phyloP scores from a whole-genome alignment of 1,140 invertebrate genomes.

The Brachionus paranguensis region DNA sequence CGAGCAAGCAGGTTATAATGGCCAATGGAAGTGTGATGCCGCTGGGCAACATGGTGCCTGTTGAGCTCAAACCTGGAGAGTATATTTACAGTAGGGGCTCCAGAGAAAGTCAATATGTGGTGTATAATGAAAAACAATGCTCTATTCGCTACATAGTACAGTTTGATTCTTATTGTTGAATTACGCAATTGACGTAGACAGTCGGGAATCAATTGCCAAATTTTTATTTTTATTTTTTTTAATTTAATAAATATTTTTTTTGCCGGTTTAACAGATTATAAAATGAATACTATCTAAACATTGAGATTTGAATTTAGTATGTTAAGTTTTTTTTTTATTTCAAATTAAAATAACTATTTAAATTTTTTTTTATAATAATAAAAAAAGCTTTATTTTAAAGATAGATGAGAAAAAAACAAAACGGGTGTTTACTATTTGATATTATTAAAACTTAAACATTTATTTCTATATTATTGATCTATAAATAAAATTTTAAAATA shows the following conservation, averaged over 20 bases:
- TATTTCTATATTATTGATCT: background rate
- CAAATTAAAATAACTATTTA: background rate
- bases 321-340: background rate
- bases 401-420: background rate
- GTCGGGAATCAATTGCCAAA: background rate
- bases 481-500: background rate
- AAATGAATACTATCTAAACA: background rate
- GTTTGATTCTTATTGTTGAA: slow-evolving; percentile 42
- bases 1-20: slow-evolving; percentile 46
- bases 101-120: slow-evolving; percentile 55
- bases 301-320: background rate
- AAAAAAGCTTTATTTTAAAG: background rate
- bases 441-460: background rate
- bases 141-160: slow-evolving; percentile 53
- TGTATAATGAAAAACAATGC: slow-evolving; percentile 54
- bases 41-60: slow-evolving; percentile 45
- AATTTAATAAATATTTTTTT: background rate
- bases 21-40: slow-evolving; percentile 48
- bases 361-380: background rate
- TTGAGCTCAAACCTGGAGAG: slow-evolving; percentile 34
- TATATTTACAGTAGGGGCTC: slow-evolving; percentile 42
- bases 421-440: background rate
- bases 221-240: background rate
- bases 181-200: background rate
- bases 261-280: background rate